phyloP scores from a whole-genome alignment of 1,140 invertebrate species.

The Mylabris phalerata region DNA sequence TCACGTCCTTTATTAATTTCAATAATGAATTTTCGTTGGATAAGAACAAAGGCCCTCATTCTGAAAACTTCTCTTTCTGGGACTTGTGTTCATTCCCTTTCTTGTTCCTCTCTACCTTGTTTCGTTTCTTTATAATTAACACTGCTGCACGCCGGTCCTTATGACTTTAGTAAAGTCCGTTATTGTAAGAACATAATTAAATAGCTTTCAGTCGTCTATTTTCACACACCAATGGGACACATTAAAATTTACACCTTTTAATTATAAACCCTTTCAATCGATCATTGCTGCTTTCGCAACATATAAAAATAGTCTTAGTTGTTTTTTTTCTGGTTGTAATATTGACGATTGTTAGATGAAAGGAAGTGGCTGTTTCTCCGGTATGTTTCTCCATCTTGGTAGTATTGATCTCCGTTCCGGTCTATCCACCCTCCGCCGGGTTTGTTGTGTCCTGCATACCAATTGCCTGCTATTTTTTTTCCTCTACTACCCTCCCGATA shows the following conservation, averaged over 20 bases:
- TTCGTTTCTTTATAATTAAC: constrained; percentile 19
- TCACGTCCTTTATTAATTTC: constrained; percentile 16
- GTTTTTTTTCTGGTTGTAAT: too few species aligned
- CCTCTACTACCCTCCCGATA: constrained; percentile 18
- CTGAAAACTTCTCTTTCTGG: not conserved
- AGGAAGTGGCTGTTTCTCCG: constrained; percentile 32
- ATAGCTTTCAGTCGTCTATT: constrained; percentile 22
- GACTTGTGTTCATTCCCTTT: too few species aligned
- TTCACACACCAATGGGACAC: not conserved
- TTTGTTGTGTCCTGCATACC: constrained; percentile 37
- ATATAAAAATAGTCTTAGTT: too few species aligned
- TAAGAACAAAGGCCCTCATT: constrained; percentile 11
- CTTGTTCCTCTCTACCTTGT: too few species aligned
- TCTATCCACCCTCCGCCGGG: constrained; percentile 27
- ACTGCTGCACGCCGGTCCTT: constrained; percentile 13
- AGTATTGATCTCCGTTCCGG: constrained; percentile 34
- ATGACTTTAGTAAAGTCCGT: constrained; percentile 18
- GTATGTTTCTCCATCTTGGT: constrained; percentile 33
- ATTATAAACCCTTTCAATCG: too few species aligned
- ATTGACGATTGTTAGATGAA: not conserved
- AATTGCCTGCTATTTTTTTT: constrained; percentile 40
- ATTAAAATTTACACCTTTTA: too few species aligned
- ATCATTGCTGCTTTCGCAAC: too few species aligned
- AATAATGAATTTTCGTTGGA: constrained; percentile 17
- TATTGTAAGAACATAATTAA: constrained; percentile 23